Conservation (phyloP, 1,140 invertebrate genomes). For the Zaprionus camerounensis region DNA sequence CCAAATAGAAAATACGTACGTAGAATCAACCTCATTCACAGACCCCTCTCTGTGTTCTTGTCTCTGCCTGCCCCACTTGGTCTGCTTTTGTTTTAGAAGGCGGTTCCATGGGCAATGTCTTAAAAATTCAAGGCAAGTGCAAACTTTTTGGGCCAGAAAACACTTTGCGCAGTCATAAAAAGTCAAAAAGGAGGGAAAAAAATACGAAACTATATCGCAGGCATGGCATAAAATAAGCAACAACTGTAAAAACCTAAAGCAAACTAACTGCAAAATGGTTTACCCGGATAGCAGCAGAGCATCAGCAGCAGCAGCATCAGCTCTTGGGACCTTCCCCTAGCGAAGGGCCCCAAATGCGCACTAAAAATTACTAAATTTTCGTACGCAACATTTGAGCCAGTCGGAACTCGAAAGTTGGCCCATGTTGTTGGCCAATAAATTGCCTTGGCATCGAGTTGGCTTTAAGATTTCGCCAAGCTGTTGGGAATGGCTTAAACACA, state of each 20-base stretch:
- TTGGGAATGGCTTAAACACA: constrained; percentile 44
- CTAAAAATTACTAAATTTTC: constrained; percentile 71
- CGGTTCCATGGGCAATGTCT: constrained; percentile 22
- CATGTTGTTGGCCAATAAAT: constrained; percentile 60
- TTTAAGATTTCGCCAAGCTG: constrained; percentile 71
- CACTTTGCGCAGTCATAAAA: constrained; percentile 81
- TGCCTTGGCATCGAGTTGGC: constrained; percentile 54
- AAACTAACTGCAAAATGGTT: constrained; percentile 81
- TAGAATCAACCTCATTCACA: neutral
- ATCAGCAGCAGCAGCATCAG: neutral
- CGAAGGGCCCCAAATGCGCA: constrained; percentile 59
- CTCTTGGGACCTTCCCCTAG: constrained; percentile 11
- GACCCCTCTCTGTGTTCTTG: neutral
- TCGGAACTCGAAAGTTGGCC: constrained; percentile 34
- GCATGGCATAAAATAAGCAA: constrained; percentile 70
- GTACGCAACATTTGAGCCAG: constrained; percentile 61
- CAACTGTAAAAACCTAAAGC: constrained; percentile 65
- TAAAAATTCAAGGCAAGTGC: constrained; percentile 47
- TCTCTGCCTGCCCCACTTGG: neutral
- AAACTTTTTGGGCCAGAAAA: constrained; percentile 64
- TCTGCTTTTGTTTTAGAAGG: constrained; percentile 57
- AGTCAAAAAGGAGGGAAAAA: constrained; percentile 17
- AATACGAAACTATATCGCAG: constrained; percentile 56
- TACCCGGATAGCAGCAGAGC: constrained; percentile 30
- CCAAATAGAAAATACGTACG: constrained; percentile 10